Base-by-base conservation (phyloP, 1,140 invertebrate species). In the Bombus pyrosoma region DNA sequence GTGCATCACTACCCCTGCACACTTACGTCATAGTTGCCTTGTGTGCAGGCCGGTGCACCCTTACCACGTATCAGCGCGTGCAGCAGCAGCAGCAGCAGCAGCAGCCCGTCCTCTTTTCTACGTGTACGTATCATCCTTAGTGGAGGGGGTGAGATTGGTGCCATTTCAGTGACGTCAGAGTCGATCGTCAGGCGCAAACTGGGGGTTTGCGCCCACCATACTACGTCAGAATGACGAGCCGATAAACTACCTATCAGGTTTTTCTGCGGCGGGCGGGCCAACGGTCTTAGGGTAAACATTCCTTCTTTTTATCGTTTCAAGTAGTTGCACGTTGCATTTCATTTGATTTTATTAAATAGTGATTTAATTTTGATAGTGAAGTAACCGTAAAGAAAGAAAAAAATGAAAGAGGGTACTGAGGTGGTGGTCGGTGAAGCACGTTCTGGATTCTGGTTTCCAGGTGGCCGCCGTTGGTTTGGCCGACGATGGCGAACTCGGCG, bases 401-500 rank as follows among this genome's bases (percentile, higher is more conserved):
- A 22, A 41, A 28, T 15, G 37, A 64, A 79, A 76, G 32, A 34
- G 10, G 22, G 37, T 39, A 32, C 37, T 22, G n/a, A 59, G 37
- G 37, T 18, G n/a, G 39, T 43, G 80, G 75, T 81, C 53, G 76
- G n/a, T 80, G 75, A 75, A 72, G 64, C 68, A 83, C 37, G 62
- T 88, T 76, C 47, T 69, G 59, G 79, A 47, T 83, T 85, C 68
- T 68, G 59, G 32, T 77, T 81, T 83, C 43, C 73, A 85, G 82
- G 83, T 84, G 81, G 47, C 62, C 66, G 66, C 81, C 77, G 81
- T 83, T 75, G 80, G 75, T 88, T 83, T 81, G 69, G 81, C 75
- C 83, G 78, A 86, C 88, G 85, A 94, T 94, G 93, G 94, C 94
- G 66, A 92, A 92, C 82, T 92, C 93, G 92, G 90, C 93, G 91